Evolutionary conservation across 2,797 vertebrate genomes (phyloP).

Genomic region (Falco naumanni): DNA sequence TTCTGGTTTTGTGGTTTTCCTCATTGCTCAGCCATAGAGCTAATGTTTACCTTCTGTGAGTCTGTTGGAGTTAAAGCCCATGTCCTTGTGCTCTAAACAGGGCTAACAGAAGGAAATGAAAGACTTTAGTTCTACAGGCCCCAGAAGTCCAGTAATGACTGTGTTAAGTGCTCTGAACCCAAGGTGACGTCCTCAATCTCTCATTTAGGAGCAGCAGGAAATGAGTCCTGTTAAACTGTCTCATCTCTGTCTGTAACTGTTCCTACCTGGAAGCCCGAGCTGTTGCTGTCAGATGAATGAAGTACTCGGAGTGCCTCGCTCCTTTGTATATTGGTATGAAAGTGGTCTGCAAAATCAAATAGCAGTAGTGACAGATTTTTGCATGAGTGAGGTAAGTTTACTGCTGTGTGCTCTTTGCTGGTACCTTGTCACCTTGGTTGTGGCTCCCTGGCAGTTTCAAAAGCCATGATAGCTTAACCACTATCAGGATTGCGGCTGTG

Average conservation of each 20-base stretch:
- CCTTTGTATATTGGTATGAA: neutral
- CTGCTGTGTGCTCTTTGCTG: rapidly evolving
- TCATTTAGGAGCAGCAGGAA: neutral
- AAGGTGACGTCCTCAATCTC: neutral
- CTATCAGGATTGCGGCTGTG: rapidly evolving
- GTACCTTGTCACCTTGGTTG: neutral
- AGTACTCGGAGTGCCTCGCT: neutral
- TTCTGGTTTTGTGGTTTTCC: neutral
- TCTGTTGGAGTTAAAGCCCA: neutral
- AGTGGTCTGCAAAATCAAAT: neutral
- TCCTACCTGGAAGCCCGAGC: neutral
- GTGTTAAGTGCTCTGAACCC: neutral
- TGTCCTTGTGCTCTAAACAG: neutral
- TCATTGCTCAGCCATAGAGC: neutral
- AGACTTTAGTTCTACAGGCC: neutral
- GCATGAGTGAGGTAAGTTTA: neutral
- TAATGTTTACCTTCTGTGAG: neutral
- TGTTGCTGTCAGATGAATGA: neutral
- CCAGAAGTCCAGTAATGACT: neutral
- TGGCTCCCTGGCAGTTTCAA: neutral
- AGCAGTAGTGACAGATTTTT: neutral
- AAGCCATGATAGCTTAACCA: neutral
- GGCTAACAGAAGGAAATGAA: neutral
- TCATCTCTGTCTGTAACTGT: neutral
- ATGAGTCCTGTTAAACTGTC: neutral